phyloP scores from a whole-genome alignment of 2,888 invertebrate genomes.

The Pseudeuparius sepicola region DNA sequence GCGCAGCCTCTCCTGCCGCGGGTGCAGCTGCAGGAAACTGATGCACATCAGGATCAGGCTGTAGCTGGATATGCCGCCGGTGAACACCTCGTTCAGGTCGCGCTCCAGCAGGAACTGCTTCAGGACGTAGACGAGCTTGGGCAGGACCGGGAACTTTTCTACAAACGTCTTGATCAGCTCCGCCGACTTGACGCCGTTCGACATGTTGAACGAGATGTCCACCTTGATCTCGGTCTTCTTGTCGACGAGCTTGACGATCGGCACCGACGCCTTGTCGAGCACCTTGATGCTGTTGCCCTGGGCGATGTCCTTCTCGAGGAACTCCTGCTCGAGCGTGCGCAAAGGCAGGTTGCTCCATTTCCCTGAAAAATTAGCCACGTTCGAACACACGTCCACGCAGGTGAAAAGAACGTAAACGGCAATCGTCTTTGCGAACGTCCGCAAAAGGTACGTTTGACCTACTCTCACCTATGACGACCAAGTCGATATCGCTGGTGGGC shows the following conservation, averaged over 20 bases:
- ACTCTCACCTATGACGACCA: slow-evolving; percentile 50
- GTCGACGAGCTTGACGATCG: slow-evolving; percentile 84
- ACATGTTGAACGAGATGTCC: slow-evolving; percentile 99
- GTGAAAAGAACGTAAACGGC: no score
- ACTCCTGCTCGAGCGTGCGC: slow-evolving; percentile 81
- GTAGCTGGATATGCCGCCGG: slow-evolving; percentile 98
- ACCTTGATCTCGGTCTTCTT: slow-evolving; percentile 65
- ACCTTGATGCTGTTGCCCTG: slow-evolving; percentile 88
- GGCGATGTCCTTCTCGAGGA: slow-evolving; percentile 82
- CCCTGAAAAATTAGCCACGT: no score
- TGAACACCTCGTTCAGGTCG: slow-evolving; percentile 98
- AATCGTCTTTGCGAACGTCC: no score
- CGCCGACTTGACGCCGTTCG: slow-evolving; percentile 93
- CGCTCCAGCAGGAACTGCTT: slow-evolving; percentile 98
- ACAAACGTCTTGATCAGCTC: slow-evolving; percentile 90
- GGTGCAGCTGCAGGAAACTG: slow-evolving; percentile 91
- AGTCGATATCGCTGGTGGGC: slow-evolving; percentile 80
- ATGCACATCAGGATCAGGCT: slow-evolving; percentile 97
- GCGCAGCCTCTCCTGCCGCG: slow-evolving; percentile 62
- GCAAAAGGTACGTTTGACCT: no score
- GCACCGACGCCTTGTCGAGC: slow-evolving; percentile 95
- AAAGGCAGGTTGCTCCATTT: slow-evolving; percentile 89
- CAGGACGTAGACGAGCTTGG: slow-evolving; percentile 90
- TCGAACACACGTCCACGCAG: no score
- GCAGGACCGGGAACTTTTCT: slow-evolving; percentile 77